Evolutionary conservation across 2,888 invertebrate species (phyloP), one percentile per base, ranked within the genome.

Genomic region (Ptychoptera contaminata): DNA sequence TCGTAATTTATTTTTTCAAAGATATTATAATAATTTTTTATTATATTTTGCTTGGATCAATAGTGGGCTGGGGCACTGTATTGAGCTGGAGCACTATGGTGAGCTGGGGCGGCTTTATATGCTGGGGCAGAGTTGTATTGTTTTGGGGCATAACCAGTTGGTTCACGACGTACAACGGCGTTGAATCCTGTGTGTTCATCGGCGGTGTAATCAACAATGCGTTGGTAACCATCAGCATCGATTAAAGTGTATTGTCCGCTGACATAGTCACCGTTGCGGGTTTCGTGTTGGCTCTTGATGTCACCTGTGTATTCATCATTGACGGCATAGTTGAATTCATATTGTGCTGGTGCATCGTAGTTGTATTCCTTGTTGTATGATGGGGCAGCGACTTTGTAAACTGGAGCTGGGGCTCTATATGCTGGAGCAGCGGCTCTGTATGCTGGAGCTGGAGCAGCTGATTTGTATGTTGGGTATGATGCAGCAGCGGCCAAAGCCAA

Each of bases 161-260:
- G 69, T 52, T 71, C 71, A 47, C 67, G 71, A 49, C 66, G 67
- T 4, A 72, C 72, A 31, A 72, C 63, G 16, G 72, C 72, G 54
- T 72, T 72, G 61, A 72, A 72, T 42, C 72, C 72, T 48, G 67
- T 69, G 51, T 68, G 67, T 23, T 66, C 62, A 56, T 72, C 72
- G 38, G 72, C 70, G 39, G 68, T 67, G 55, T 73, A 73, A 50
- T 72, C 69, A 36, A 73, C 72, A 39, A 64, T 68, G 47, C 72
- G 64, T 49, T 66, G 63, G 49, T 62, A 67, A 31, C 72, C 72
- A 58, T 72, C 72, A 48, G 72, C 57, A 54, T 72, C 72, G 49
- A 72, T 57, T 38, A 72, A 57, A 8, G 68, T 65, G 55, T 72
- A 72, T 55, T 67, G 65, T 11, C 72, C 72, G 42, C 70, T 67